These are phyloP conservation scores for Acanthochromis polyacanthus DNA, from an alignment of 2,113 vertebrate genomes.

Conservation along the genomic window DNA sequence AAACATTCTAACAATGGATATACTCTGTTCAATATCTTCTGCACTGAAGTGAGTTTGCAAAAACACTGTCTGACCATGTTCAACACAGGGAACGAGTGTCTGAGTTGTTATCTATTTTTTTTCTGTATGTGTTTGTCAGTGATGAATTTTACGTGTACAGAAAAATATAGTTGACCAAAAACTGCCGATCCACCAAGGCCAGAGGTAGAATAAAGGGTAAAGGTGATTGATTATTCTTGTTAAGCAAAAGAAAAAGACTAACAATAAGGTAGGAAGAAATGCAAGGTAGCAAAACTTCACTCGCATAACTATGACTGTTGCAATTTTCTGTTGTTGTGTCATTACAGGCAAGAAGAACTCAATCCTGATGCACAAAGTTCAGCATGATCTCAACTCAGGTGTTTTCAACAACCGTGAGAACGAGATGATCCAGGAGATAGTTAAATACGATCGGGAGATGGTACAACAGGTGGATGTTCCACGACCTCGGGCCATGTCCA, in stretches of 20 bases:
- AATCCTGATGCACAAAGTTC: slow-evolving; percentile 96
- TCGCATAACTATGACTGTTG: background rate
- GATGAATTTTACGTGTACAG: slow-evolving; percentile 5
- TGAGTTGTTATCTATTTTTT: background rate
- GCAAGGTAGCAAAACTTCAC: background rate
- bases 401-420: slow-evolving; percentile 99
- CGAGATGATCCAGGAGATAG: slow-evolving; percentile 98
- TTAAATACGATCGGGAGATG: slow-evolving; percentile 99
- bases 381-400: slow-evolving; percentile 95
- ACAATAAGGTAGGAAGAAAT: no score
- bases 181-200: background rate
- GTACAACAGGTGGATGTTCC: slow-evolving; percentile 92
- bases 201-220: background rate
- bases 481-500: slow-evolving; percentile 87
- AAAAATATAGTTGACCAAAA: background rate
- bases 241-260: background rate
- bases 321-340: background rate
- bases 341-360: slow-evolving; percentile 96
- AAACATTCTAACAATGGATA: background rate
- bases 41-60: slow-evolving; percentile 46
- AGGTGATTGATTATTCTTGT: slow-evolving; percentile 7
- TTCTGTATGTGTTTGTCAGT: background rate
- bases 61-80: slow-evolving; percentile 14
- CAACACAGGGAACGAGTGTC: background rate
- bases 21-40: background rate